Base-by-base conservation (phyloP, 2,888 invertebrate species). In the Dicyrtoma fusca region DNA sequence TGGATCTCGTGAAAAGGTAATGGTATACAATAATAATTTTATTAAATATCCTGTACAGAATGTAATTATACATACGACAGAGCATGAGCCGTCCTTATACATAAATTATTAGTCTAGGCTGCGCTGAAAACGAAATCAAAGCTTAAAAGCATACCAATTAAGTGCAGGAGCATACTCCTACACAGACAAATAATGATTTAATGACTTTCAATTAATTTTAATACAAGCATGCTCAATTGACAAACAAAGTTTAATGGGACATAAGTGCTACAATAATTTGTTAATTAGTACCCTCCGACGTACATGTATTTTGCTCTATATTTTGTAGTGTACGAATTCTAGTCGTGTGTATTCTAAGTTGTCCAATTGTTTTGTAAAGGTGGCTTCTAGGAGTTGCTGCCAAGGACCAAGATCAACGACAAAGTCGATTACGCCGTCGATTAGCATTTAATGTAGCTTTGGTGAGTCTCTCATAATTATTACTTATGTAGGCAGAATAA, bases 1-100 rank as follows among this genome's bases (percentile, higher is more conserved):
- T 90, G 89, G 88, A 87, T 72, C 86, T 86, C 76, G 84, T 91
- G 72, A 90, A 87, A 83, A 88, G 88, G 90, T 90, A 83, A 84
- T 83, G 81, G n/a, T 11, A 49, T 49, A 49, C 17, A 49, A n/a
- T 34, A 3, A 34, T 34, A 3, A 34, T 34, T 34, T 34, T n/a
- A n/a, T n/a, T n/a, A n/a, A n/a, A n/a, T n/a, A n/a, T n/a, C n/a
- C n/a, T n/a, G n/a, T n/a, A n/a, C n/a, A n/a, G 34, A 34, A 34
- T 34, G 34, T 3, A 34, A 8, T 34, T 34, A 3, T 34, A 34
- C 34, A 34, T 34, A 34, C 34, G 8, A 8, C 8, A 34, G 34
- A 34, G 34, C 34, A 34, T 34, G 34, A 34, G n/a, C n/a, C n/a
- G n/a, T n/a, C n/a, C n/a, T n/a, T n/a, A n/a, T n/a, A n/a, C n/a